Percentiles rank a stretch among this genome's conserved stretches.
Conservation (phyloP, 2,113 vertebrate species). For the Rhinolophus ferrumequinum region DNA sequence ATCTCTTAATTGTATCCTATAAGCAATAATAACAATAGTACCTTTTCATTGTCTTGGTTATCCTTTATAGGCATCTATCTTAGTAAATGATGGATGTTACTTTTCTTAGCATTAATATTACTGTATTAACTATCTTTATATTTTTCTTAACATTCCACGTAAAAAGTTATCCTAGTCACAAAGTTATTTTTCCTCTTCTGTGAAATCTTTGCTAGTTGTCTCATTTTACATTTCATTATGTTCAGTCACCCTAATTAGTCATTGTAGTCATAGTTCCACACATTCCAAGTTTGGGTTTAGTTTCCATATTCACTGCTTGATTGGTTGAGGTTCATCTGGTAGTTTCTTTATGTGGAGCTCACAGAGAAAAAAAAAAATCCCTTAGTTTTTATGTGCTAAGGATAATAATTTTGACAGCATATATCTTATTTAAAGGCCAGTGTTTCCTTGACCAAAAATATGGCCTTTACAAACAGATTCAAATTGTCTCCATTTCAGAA, state of each 20-base stretch:
- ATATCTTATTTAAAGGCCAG: neutral
- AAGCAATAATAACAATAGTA: neutral
- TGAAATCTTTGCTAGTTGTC: fast-evolving
- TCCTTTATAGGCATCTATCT: neutral
- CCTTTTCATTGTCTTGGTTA: neutral
- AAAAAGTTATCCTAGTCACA: neutral
- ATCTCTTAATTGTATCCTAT: fast-evolving
- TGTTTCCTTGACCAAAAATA: neutral
- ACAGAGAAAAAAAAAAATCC: neutral
- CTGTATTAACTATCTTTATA: neutral
- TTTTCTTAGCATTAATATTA: neutral
- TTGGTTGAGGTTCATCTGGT: neutral
- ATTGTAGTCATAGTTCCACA: fast-evolving
- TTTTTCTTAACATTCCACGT: neutral
- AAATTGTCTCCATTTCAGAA: neutral
- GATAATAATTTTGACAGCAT: neutral
- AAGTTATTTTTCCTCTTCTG: neutral
- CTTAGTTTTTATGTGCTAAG: neutral
- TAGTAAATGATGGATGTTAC: neutral
- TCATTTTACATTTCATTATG: fast-evolving
- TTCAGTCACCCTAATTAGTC: fast-evolving
- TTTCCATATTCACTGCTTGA: neutral
- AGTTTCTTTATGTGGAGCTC: neutral
- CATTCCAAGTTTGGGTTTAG: fast-evolving
- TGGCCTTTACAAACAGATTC: neutral